phyloP scores from a whole-genome alignment of 2,113 vertebrate species.

The Alligator mississippiensis region DNA sequence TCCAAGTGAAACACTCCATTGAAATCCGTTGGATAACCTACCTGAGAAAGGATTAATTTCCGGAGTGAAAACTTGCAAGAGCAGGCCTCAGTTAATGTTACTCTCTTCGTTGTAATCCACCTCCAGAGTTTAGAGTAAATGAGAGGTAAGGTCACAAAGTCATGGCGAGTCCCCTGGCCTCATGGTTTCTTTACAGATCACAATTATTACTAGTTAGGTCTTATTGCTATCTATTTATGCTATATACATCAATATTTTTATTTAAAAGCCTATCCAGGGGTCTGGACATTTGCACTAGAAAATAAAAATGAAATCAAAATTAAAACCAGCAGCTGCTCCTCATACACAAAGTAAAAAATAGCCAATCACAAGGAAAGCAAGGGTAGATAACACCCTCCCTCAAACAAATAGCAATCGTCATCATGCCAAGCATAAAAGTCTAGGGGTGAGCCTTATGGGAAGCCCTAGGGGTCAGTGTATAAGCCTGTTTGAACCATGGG shows the following conservation, averaged over 20 bases:
- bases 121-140: conserved; percentile 9
- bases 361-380: not conserved
- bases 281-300: conserved; percentile 5
- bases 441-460: not conserved
- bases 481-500: not conserved
- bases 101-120: conserved; percentile 2
- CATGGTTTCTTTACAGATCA: not conserved
- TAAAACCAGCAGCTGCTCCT: conserved; percentile 1
- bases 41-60: not conserved
- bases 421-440: not conserved
- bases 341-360: conserved; percentile 3
- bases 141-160: conserved; percentile 8
- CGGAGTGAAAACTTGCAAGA: not conserved
- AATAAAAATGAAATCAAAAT: conserved; percentile 10
- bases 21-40: not conserved
- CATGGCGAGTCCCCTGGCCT: not conserved
- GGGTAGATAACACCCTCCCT: not conserved
- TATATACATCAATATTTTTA: not conserved
- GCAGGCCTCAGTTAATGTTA: not conserved
- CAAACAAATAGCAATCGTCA: not conserved
- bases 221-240: conserved; percentile 4
- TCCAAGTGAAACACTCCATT: not conserved
- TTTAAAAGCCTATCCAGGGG: not conserved
- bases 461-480: not conserved
- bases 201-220: not conserved